Percentiles rank a stretch among this genome's conserved stretches.
Evolutionary conservation across 1,140 invertebrate genomes (phyloP).

Genomic region (Hycleus cichorii): DNA sequence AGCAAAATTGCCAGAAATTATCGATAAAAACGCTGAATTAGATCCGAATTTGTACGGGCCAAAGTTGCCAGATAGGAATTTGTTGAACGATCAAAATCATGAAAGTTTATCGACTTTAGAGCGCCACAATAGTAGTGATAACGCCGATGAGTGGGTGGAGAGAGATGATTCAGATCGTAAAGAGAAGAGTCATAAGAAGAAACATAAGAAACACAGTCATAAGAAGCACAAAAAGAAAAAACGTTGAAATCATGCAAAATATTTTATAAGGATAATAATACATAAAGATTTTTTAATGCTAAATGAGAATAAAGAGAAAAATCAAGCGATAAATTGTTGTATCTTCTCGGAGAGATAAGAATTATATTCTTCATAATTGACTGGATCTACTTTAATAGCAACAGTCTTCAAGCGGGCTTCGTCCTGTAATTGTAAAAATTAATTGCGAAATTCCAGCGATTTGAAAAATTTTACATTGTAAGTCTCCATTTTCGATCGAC

Average conservation of each 20-base stretch:
- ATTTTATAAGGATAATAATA: too few relatives aligned
- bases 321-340: constrained; percentile 20
- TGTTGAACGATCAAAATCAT: background rate
- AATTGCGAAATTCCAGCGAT: background rate
- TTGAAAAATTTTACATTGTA: constrained; percentile 62
- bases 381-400: constrained; percentile 55
- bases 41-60: constrained; percentile 28
- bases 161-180: constrained; percentile 21
- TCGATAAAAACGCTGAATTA: background rate
- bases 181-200: constrained; percentile 25
- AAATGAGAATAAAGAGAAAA: too few relatives aligned
- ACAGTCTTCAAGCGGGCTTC: constrained; percentile 73
- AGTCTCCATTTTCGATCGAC: constrained; percentile 80
- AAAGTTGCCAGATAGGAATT: constrained; percentile 25
- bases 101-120: background rate
- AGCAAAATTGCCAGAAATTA: constrained; percentile 1
- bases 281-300: too few relatives aligned
- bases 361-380: constrained; percentile 72
- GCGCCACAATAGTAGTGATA: constrained; percentile 1
- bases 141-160: constrained; percentile 35
- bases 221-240: constrained; percentile 1
- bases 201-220: constrained; percentile 26
- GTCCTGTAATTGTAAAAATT: constrained; percentile 54
- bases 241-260: background rate
- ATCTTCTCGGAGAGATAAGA: constrained; percentile 48